phyloP scores from a whole-genome alignment of 2,797 vertebrate species.

The Benthosema pterotum region DNA sequence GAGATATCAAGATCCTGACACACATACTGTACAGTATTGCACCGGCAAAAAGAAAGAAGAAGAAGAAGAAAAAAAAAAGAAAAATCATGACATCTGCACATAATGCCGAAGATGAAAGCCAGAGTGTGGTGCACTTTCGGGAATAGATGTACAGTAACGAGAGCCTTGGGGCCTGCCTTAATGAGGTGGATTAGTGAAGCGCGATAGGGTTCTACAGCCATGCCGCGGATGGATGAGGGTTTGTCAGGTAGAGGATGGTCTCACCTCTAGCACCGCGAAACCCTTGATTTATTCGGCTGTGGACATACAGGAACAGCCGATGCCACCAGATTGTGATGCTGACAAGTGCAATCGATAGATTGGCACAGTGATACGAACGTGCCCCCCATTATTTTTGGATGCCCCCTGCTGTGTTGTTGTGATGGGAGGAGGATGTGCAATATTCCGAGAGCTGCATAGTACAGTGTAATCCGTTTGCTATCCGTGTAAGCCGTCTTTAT shows the following conservation, averaged over 20 bases:
- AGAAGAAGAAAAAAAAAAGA: too few relatives aligned
- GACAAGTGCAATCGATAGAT: conserved; percentile 66
- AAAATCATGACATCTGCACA: conserved; percentile 65
- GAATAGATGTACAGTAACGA: conserved; percentile 67
- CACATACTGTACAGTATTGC: conserved; percentile 28
- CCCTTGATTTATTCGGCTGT: conserved; percentile 31
- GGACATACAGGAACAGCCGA: conserved; percentile 26
- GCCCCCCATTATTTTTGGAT: conserved; percentile 50
- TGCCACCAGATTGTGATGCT: conserved; percentile 54
- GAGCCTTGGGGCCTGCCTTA: conserved; percentile 59
- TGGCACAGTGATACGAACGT: conserved; percentile 39
- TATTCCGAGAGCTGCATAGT: too few relatives aligned
- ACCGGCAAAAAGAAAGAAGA: too few relatives aligned
- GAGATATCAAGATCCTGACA: conserved; percentile 58
- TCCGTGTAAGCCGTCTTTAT: too few relatives aligned
- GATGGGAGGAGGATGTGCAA: conserved; percentile 16
- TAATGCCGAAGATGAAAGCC: conserved; percentile 63
- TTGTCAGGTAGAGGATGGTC: conserved; percentile 61
- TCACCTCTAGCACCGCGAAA: conserved; percentile 44
- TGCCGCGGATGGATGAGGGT: conserved; percentile 50
- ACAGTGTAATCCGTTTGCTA: too few relatives aligned
- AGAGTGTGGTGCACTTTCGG: conserved; percentile 55
- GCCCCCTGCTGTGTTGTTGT: conserved; percentile 25
- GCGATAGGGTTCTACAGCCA: conserved; percentile 45
- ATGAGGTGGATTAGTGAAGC: conserved; percentile 74